Evolutionary conservation across 2,888 invertebrate species (phyloP).

Genomic region (Lasioglossum villosulum): DNA sequence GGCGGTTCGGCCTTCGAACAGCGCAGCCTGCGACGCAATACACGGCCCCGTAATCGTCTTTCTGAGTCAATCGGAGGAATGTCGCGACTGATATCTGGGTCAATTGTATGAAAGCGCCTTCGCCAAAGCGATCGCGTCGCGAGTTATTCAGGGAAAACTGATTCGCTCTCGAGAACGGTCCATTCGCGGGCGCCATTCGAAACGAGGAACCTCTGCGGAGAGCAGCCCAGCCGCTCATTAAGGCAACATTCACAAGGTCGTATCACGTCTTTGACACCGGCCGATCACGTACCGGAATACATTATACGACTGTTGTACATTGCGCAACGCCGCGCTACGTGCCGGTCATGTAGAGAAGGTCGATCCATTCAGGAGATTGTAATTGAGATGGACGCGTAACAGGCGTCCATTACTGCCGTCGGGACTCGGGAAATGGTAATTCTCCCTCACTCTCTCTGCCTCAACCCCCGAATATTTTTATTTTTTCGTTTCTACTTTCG

Average conservation of each 20-base stretch:
- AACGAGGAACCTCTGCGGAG: not conserved
- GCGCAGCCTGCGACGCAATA: not conserved
- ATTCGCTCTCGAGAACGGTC: not conserved
- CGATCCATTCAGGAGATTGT: slow-evolving; percentile 38
- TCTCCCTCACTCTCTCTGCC: not conserved
- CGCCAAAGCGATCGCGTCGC: not conserved
- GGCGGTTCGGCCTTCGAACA: not conserved
- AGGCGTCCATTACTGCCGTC: slow-evolving; percentile 28
- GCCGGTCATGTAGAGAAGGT: slow-evolving; percentile 58
- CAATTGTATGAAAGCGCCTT: slow-evolving; percentile 35
- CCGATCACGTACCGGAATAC: slow-evolving; percentile 70
- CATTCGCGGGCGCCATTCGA: slow-evolving; percentile 3
- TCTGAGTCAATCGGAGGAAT: not conserved
- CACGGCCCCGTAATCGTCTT: slow-evolving; percentile 1
- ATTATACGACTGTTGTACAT: slow-evolving; percentile 69
- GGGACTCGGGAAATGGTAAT: not conserved
- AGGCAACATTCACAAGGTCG: slow-evolving; percentile 74
- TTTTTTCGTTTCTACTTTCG: not conserved
- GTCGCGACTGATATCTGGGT: slow-evolving; percentile 12
- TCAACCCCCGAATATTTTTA: not conserved
- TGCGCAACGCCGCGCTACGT: slow-evolving; percentile 60
- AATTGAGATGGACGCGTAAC: slow-evolving; percentile 48
- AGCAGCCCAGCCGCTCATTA: slow-evolving; percentile 68
- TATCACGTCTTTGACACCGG: slow-evolving; percentile 59
- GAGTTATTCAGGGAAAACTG: slow-evolving; percentile 27